Evolutionary conservation across 2,888 invertebrate genomes (phyloP), one percentile per base, ranked within the genome.

Genomic region (Villa cingulata): DNA sequence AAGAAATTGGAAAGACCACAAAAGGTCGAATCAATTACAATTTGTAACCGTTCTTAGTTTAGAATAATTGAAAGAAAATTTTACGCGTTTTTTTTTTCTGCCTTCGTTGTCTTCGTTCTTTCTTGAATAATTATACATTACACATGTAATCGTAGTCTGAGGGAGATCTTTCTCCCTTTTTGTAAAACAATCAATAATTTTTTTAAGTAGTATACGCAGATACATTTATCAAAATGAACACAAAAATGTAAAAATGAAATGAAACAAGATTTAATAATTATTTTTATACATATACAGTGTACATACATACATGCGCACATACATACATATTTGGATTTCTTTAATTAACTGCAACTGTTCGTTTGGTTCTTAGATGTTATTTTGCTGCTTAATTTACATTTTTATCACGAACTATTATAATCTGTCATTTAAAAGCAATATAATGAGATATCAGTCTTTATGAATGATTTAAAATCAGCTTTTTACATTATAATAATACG

Each of bases 21-120:
- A 43, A 12, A 48, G 50, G 50, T 51, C 45, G 40, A 51, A 45
- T 37, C 48, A 48, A 51, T 51, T 51, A 51, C 43, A 51, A 51
- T 51, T 51, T 51, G 50, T 51, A 48, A 48, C 48, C 37, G 48
- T 29, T 48, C 43, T 46, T 36, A n/a, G n/a, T n/a, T 27, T 32
- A 32, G 12, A 14, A 39, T 48, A 51, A 48, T 51, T 51, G 48
- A 45, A 45, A 44, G 15, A 43, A 42, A 46, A 46, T 46, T 46
- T 46, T 37, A 46, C 46, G 46, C 41, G 7, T 32, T 32, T 32
- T 32, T 32, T 32, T 32, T 1, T 32, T 32, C 12, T 32, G 9
- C 12, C 1, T 32, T 32, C 12, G 1, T 32, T 32, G 4, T n/a
- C 1, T 32, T 32, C 12, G 9, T 32, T 32, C 1, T 32, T 32